Base-by-base conservation (phyloP, 2,113 vertebrate species). In the Sapayoa aenigma region DNA sequence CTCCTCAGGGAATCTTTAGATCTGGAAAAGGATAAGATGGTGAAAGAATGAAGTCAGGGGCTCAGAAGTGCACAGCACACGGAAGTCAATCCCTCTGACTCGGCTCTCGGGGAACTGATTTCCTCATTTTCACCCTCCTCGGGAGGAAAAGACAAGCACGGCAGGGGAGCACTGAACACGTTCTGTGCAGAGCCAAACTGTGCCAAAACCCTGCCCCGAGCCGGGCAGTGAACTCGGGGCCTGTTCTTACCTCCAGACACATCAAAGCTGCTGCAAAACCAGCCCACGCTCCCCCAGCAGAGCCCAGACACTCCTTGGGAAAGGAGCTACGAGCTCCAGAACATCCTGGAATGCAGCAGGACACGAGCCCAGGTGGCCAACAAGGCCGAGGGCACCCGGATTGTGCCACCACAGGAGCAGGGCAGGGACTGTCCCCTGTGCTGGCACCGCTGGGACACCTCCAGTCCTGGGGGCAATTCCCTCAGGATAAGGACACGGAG, bases 101-200 rank as follows among this genome's bases (percentile, higher is more conserved):
- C 59, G 27, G 27, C 53, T 16, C 67, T 77, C 55, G 3, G n/a
- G 56, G 79, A 89, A 23, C 1, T 0, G 2, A 5, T 90, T 49
- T 79, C 65, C 77, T 74, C 52, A 53, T 82, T 92, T 75, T 42
- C 75, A 59, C 21, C 42, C 23, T 60, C 35, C 71, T 59, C 35
- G 1, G 74, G 60, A 77, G n/a, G 9, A 44, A 44, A 15, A 41
- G 31, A n/a, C 1, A 0, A 55, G 58, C 27, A 5, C 4, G 9
- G 24, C 1, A 0, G 14, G 46, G 46, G 25, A 56, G 35, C 1
- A 20, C 0, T 24, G 47, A 58, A 47, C 6, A 0, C 9, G 41
- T 39, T 35, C 58, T 8, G 2, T 14, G 59, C 13, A 35, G 21
- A 81, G 11, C 4, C 56, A 8, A 6, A 39, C 21, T 3, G 17